Conservation (phyloP, 1,140 invertebrate genomes). For the Rhynchophorus ferrugineus region DNA sequence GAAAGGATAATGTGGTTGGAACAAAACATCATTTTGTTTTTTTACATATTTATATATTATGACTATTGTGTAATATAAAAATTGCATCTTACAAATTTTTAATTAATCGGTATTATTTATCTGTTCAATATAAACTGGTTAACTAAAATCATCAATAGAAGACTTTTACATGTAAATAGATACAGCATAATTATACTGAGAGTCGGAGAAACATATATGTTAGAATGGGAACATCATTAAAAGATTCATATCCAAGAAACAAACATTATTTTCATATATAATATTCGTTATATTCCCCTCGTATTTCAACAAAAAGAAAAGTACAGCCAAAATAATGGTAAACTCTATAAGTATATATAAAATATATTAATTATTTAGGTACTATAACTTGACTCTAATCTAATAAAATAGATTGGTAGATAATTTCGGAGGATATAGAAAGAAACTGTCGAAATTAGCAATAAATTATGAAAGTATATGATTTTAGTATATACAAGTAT, state of each 20-base stretch:
- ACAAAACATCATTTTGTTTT: slow-evolving; percentile 5
- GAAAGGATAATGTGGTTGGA: no score
- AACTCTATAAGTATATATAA: background rate
- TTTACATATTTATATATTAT: slow-evolving; percentile 21
- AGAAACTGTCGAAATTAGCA: background rate
- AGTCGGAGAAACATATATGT: no score
- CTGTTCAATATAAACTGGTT: background rate
- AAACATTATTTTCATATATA: no score
- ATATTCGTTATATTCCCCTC: no score
- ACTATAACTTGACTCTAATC: background rate
- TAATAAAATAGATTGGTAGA: background rate
- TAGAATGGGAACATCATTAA: no score
- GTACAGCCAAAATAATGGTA: background rate
- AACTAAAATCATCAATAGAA: background rate
- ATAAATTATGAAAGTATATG: slow-evolving; percentile 3
- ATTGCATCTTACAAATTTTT: slow-evolving; percentile 19
- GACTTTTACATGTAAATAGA: background rate
- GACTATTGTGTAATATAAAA: slow-evolving; percentile 20
- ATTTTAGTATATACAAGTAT: slow-evolving; percentile 4
- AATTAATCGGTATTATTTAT: slow-evolving; percentile 7
- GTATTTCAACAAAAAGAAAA: no score
- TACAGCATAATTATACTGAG: no score
- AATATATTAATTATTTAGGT: background rate
- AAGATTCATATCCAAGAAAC: no score
- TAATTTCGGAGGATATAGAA: background rate